Evolutionary conservation across 2,113 vertebrate species (phyloP).

Genomic region (Dromaius novaehollandiae): DNA sequence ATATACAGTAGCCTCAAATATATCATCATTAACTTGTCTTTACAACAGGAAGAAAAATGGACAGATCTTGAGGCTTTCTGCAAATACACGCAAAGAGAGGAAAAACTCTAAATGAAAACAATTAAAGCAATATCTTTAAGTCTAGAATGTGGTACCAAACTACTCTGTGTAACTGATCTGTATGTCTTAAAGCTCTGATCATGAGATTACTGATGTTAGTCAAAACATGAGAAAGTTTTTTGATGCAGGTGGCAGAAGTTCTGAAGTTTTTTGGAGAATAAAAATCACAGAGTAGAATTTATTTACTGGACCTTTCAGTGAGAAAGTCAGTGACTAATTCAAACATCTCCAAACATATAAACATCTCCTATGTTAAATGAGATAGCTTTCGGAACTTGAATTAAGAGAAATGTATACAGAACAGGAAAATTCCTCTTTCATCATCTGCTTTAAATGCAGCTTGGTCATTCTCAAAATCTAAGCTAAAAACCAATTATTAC

Average conservation of each 20-base stretch:
- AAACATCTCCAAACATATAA: not conserved
- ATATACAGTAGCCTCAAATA: not conserved
- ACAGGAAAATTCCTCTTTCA: too few relatives aligned
- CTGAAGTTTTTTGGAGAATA: not conserved
- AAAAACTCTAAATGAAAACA: not conserved
- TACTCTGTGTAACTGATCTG: accelerated
- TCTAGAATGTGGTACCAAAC: accelerated
- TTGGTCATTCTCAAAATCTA: too few relatives aligned
- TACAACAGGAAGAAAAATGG: not conserved
- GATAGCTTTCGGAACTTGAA: too few relatives aligned
- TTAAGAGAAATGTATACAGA: too few relatives aligned
- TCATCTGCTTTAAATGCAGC: too few relatives aligned
- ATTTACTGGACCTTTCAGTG: accelerated
- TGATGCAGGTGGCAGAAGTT: not conserved
- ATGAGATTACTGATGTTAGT: not conserved
- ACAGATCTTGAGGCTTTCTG: not conserved
- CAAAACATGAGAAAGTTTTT: not conserved
- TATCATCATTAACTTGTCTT: not conserved
- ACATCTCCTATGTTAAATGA: too few relatives aligned
- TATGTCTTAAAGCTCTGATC: too few relatives aligned
- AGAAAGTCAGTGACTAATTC: not conserved
- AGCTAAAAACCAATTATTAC: too few relatives aligned
- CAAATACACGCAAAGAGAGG: accelerated
- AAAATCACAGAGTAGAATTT: not conserved
- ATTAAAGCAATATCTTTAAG: too few relatives aligned